phyloP scores from a whole-genome alignment of 2,888 invertebrate genomes.

The Synanthedon myopaeformis region DNA sequence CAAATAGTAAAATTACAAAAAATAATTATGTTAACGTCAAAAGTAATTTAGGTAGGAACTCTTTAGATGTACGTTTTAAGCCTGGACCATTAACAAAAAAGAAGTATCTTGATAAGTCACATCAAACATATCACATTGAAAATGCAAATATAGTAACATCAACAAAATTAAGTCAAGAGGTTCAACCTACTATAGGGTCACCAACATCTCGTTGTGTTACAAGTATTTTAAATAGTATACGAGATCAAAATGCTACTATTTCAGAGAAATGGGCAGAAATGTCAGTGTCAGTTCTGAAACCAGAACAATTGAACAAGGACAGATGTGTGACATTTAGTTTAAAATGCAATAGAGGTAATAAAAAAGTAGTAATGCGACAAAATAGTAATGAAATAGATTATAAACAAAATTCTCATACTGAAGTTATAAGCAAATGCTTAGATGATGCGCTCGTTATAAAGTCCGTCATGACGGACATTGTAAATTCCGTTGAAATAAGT shows the following conservation, averaged over 20 bases:
- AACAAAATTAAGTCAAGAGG: conserved; percentile 57
- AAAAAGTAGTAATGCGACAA: conserved; percentile 62
- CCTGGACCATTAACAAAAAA: conserved; percentile 70
- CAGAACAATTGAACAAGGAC: conserved; percentile 23
- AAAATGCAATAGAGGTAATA: conserved; percentile 69
- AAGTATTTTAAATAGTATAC: conserved; percentile 45
- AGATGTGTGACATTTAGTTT: conserved; percentile 65
- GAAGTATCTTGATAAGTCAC: conserved; percentile 45
- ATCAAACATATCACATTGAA: conserved; percentile 52
- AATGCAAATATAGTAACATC: conserved; percentile 51
- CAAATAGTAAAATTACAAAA: conserved; percentile 10
- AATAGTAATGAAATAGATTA: conserved; percentile 7
- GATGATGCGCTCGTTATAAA: conserved; percentile 16
- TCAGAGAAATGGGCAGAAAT: conserved; percentile 65
- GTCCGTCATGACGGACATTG: conserved; percentile 61
- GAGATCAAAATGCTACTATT: conserved; percentile 45
- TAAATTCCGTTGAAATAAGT: conserved; percentile 72
- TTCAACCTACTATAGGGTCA: conserved; percentile 56
- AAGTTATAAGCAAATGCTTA: conserved; percentile 3
- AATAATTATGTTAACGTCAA: conserved; percentile 15
- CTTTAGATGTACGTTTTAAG: conserved; percentile 54
- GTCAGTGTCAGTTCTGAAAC: conserved; percentile 60
- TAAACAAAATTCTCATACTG: conserved; percentile 1
- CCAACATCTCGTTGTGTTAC: conserved; percentile 48
- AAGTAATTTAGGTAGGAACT: conserved; percentile 34